phyloP scores from a whole-genome alignment of 2,888 invertebrate species.

The Drosophila suboccidentalis region DNA sequence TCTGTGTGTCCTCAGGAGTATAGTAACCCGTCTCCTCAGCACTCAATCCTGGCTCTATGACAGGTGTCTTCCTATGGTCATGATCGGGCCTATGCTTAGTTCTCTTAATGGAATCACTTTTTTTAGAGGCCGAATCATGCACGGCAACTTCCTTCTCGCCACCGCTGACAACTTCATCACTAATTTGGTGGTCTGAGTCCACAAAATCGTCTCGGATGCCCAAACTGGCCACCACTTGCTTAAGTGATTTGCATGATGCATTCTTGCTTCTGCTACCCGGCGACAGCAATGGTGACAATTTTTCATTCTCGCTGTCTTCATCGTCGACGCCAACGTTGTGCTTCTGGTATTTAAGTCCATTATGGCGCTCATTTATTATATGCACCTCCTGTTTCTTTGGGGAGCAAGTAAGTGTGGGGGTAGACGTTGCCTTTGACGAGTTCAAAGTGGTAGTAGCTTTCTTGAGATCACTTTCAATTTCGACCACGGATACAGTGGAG shows the following conservation, averaged over 20 bases:
- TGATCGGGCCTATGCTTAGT: conserved; percentile 42
- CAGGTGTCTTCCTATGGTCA: conserved; percentile 30
- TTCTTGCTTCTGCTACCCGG: conserved; percentile 72
- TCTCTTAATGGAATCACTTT: conserved; percentile 49
- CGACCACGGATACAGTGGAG: conserved; percentile 56
- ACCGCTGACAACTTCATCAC: conserved; percentile 24
- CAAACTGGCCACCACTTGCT: conserved; percentile 57
- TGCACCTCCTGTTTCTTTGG: conserved; percentile 86
- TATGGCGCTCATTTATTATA: conserved; percentile 88
- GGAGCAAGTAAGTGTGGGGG: conserved; percentile 20
- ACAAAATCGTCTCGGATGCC: conserved; percentile 30
- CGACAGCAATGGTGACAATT: conserved; percentile 90
- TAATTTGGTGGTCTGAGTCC: conserved; percentile 35
- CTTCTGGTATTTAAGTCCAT: conserved; percentile 72
- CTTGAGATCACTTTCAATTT: conserved; percentile 61
- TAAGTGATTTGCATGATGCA: conserved; percentile 63
- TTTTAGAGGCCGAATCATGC: conserved; percentile 51
- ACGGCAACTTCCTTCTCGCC: conserved; percentile 12
- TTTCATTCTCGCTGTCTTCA: conserved; percentile 94
- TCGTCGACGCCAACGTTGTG: conserved; percentile 85
- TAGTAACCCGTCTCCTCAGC: conserved; percentile 92
- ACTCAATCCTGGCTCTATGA: conserved; percentile 52
- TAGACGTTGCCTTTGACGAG: conserved; percentile 36
- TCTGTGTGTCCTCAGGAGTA: conserved; percentile 91
- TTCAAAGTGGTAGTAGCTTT: conserved; percentile 40